A percentile compares a stretch with the other conserved stretches of the same genome.
phyloP scores from a whole-genome alignment of 2,113 vertebrate species.

The Neogobius melanostomus region DNA sequence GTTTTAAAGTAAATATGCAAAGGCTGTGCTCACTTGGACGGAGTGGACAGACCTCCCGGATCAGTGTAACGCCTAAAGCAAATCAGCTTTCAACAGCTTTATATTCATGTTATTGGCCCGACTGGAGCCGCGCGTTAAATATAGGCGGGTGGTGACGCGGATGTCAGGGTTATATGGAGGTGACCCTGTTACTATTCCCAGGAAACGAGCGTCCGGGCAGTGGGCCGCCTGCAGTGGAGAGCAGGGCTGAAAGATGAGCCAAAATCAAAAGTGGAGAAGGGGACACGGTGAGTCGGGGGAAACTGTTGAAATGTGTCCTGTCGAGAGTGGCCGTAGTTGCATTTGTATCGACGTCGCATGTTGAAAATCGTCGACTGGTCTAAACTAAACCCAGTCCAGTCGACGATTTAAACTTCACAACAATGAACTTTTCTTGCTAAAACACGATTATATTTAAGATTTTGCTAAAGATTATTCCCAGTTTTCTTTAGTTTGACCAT shows the following conservation, averaged over 20 bases:
- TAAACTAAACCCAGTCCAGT: too few relatives aligned
- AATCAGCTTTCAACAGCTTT: constrained; percentile 65
- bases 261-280: too few relatives aligned
- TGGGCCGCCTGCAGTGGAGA: constrained; percentile 19
- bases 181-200: constrained; percentile 70
- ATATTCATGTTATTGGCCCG: constrained; percentile 65
- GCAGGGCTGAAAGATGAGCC: background rate
- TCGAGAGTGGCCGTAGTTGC: too few relatives aligned
- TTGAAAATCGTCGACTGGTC: too few relatives aligned
- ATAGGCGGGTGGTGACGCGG: constrained; percentile 43
- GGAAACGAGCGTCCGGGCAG: constrained; percentile 53
- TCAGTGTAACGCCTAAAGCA: constrained; percentile 64
- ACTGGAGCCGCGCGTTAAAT: constrained; percentile 56
- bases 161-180: constrained; percentile 19
- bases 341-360: too few relatives aligned
- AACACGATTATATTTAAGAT: too few relatives aligned
- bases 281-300: too few relatives aligned
- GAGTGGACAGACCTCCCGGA: constrained; percentile 32
- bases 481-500: too few relatives aligned
- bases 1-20: background rate
- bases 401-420: too few relatives aligned
- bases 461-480: too few relatives aligned
- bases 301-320: too few relatives aligned
- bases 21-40: constrained; percentile 42
- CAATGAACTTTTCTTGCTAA: too few relatives aligned